Evolutionary conservation across 2,797 vertebrate species (phyloP).

Genomic region (Aphelocoma californica): DNA sequence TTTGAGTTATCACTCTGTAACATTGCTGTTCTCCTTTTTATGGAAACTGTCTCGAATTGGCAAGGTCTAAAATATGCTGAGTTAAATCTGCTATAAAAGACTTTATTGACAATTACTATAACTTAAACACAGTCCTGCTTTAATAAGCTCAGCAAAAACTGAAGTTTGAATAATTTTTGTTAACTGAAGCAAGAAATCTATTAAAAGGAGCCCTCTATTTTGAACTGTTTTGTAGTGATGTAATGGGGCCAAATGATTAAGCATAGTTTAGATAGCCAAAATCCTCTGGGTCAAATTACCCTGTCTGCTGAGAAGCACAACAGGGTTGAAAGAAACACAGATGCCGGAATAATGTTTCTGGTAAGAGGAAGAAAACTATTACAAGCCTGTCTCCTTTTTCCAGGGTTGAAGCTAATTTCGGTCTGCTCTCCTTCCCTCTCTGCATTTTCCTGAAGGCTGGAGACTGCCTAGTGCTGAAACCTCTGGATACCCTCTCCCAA

Average conservation of each 20-base stretch:
- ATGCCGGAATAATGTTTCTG: background rate
- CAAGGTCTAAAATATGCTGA: conserved; percentile 55
- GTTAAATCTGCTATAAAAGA: conserved; percentile 55
- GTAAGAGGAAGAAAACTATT: background rate
- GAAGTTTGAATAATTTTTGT: conserved; percentile 41
- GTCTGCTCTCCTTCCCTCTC: background rate
- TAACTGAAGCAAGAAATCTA: conserved; percentile 40
- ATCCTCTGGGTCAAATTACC: conserved; percentile 45
- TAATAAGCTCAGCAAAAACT: conserved; percentile 40
- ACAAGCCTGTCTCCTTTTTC: background rate
- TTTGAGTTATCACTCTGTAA: conserved; percentile 53
- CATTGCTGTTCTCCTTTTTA: conserved; percentile 45
- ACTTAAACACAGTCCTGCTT: conserved; percentile 44
- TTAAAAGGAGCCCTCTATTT: conserved; percentile 29
- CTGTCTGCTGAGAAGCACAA: conserved; percentile 31
- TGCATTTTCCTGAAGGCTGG: background rate
- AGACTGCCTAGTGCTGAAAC: background rate
- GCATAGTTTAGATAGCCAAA: conserved; percentile 30
- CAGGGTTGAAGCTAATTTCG: background rate
- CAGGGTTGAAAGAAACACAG: conserved; percentile 24
- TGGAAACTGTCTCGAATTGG: conserved; percentile 54
- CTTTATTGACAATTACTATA: conserved; percentile 62
- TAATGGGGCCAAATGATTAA: conserved; percentile 28
- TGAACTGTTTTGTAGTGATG: conserved; percentile 17
- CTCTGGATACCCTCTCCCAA: background rate